Conservation (phyloP, 2,797 vertebrate species). For the Alfaro cultratus region DNA sequence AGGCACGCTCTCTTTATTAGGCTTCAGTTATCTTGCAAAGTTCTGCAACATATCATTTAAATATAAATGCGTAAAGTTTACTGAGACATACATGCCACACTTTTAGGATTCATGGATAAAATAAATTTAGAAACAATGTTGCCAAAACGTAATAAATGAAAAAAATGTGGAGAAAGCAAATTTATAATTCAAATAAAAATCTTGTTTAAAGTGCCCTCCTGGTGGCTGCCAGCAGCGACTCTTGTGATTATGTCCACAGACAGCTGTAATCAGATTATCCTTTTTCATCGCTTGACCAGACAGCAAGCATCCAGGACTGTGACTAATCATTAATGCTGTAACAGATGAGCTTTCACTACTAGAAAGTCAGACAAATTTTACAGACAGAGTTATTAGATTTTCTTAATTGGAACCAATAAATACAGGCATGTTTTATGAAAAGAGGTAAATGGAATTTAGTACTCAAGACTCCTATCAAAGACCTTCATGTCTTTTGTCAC, state of each 20-base stretch:
- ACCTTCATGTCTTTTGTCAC: background rate
- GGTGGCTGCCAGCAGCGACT: background rate
- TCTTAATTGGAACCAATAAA: background rate
- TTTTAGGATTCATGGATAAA: background rate
- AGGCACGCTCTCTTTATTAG: background rate
- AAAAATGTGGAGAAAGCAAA: background rate
- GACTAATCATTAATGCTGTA: slow-evolving; percentile 30
- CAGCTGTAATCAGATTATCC: slow-evolving; percentile 40
- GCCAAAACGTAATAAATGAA: too few species aligned
- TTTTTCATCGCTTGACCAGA: slow-evolving; percentile 37
- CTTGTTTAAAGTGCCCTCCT: background rate
- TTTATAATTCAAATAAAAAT: background rate
- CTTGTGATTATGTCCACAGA: slow-evolving; percentile 17
- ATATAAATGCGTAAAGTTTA: background rate
- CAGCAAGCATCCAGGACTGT: slow-evolving; percentile 21
- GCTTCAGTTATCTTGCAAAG: background rate
- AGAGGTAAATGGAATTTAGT: background rate
- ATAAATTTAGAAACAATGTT: background rate
- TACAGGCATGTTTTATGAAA: background rate
- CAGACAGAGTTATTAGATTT: background rate
- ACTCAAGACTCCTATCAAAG: background rate
- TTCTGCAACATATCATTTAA: background rate
- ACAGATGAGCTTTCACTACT: slow-evolving; percentile 15
- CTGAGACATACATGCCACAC: background rate
- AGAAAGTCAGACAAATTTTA: slow-evolving; percentile 2